These are phyloP conservation scores for Thalassarche chlororhynchos DNA, from an alignment of 2,113 vertebrate genomes.

Conservation along the genomic window DNA sequence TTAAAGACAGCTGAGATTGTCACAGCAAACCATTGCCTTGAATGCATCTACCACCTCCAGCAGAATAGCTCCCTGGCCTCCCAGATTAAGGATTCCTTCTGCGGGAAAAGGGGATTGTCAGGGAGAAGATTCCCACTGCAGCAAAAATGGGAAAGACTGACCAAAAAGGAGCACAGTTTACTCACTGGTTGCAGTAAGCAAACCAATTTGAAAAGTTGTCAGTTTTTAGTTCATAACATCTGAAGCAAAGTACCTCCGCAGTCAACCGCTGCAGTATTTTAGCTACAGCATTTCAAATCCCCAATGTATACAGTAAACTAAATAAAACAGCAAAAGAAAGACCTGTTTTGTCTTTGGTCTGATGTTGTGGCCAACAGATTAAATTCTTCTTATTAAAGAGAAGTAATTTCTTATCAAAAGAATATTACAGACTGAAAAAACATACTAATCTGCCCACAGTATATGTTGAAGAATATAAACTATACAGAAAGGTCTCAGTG, in stretches of 20 bases:
- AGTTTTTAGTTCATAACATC: not conserved
- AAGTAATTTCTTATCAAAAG: not conserved
- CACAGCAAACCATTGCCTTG: not conserved
- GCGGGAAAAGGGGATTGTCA: not conserved
- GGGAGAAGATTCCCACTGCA: not conserved
- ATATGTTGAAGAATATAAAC: not conserved
- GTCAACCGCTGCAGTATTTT: not conserved
- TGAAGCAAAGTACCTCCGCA: not conserved
- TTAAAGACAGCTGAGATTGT: not conserved
- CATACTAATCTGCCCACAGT: not conserved
- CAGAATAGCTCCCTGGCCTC: not conserved
- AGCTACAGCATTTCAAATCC: not conserved
- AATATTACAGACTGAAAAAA: not conserved
- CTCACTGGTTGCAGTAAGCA: not conserved
- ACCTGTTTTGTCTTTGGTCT: not conserved
- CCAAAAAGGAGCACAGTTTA: not conserved
- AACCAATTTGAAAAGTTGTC: not conserved
- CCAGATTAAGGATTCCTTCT: not conserved
- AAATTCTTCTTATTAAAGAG: not conserved
- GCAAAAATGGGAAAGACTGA: not conserved
- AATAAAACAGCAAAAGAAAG: not conserved
- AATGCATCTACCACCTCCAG: not conserved
- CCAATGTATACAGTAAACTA: not conserved
- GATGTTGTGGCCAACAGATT: not conserved
- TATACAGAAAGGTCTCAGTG: not conserved